These are phyloP conservation scores for Phyllotreta cruciferae DNA, from an alignment of 2,888 invertebrate species.

Conservation along the genomic window DNA sequence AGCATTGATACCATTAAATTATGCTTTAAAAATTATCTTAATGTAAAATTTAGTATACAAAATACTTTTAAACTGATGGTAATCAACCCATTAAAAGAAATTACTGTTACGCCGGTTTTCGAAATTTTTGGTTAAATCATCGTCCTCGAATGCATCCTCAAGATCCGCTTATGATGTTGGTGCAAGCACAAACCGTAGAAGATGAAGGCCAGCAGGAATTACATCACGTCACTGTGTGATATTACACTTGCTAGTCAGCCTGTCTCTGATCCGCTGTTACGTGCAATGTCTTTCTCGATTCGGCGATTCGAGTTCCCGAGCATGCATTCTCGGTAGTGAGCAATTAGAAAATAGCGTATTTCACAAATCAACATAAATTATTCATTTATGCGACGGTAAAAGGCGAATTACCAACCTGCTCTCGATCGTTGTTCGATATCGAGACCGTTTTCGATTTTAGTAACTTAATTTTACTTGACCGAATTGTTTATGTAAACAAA, in stretches of 20 bases:
- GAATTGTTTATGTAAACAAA: no score
- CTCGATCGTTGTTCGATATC: neutral
- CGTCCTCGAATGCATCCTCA: no score
- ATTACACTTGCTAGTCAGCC: constrained; percentile 51
- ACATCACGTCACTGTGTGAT: constrained; percentile 45
- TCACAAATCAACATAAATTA: constrained; percentile 15
- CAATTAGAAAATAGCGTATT: constrained; percentile 18
- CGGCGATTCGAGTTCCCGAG: constrained; percentile 8
- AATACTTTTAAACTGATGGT: no score
- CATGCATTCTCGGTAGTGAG: constrained; percentile 16
- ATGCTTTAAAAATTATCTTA: no score
- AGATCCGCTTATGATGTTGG: neutral
- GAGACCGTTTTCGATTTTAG: neutral
- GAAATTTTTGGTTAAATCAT: no score
- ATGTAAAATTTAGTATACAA: no score
- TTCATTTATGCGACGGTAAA: constrained; percentile 15
- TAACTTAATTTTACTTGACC: neutral
- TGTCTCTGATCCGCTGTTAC: constrained; percentile 44
- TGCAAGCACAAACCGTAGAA: constrained; percentile 3
- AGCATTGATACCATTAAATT: no score
- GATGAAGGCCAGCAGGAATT: constrained; percentile 28
- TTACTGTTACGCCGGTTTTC: no score
- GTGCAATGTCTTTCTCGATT: constrained; percentile 15
- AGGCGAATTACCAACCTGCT: neutral
- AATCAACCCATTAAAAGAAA: no score